Evolutionary conservation across 2,888 invertebrate genomes (phyloP).

Genomic region (Dinocampus coccinellae): DNA sequence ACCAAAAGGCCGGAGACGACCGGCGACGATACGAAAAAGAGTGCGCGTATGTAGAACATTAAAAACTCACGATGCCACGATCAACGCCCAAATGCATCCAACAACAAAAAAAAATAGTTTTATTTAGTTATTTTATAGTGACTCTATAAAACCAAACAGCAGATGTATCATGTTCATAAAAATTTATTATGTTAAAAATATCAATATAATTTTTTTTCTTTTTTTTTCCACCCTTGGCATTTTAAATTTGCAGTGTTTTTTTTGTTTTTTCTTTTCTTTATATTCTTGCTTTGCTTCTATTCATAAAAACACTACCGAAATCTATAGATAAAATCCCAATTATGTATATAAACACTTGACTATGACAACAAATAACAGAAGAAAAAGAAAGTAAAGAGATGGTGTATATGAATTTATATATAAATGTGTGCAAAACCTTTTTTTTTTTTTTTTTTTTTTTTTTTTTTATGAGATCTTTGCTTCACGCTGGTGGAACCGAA

Average conservation of each 20-base stretch:
- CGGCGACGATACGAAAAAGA: constrained; percentile 23
- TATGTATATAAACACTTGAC: too few relatives aligned
- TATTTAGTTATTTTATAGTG: neutral
- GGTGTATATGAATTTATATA: neutral
- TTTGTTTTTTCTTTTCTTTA: too few relatives aligned
- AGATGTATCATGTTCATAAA: constrained; percentile 50
- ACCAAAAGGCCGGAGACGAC: constrained; percentile 39
- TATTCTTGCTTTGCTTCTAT: too few relatives aligned
- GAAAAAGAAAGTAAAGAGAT: neutral
- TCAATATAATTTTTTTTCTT: too few relatives aligned
- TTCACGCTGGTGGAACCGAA: neutral
- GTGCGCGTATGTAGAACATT: neutral
- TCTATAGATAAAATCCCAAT: too few relatives aligned
- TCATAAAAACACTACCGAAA: too few relatives aligned
- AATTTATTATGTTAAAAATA: too few relatives aligned
- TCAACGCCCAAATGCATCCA: too few relatives aligned
- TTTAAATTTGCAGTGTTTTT: too few relatives aligned
- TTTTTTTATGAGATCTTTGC: constrained; percentile 3
- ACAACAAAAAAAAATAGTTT: neutral
- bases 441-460: too few relatives aligned
- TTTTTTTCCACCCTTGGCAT: too few relatives aligned
- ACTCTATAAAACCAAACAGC: constrained; percentile 40
- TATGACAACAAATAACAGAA: neutral
- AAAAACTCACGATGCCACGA: too few relatives aligned
- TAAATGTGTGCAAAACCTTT: constrained; percentile 11